phyloP scores from a whole-genome alignment of 2,113 vertebrate genomes.

The Coptodon bakossiorum region DNA sequence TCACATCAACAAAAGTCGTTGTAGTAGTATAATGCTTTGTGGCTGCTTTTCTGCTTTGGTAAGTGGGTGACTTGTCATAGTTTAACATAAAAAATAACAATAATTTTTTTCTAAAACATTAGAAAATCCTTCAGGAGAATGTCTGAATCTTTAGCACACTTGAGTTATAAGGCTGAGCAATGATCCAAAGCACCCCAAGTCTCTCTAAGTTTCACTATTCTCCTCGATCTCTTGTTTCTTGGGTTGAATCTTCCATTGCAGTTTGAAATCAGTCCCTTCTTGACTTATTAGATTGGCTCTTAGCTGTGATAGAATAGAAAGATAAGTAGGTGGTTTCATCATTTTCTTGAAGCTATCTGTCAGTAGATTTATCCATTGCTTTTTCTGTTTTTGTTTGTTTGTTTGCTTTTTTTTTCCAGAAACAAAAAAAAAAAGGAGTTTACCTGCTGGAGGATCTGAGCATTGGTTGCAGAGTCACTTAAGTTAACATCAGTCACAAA shows the following conservation, averaged over 20 bases:
- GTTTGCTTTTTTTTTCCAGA: not conserved
- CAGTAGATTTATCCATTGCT: not conserved
- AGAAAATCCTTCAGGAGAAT: not conserved
- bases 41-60: not conserved
- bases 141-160: not conserved
- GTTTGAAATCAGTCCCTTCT: not conserved
- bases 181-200: not conserved
- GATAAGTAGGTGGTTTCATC: not conserved
- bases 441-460: constrained; percentile 13
- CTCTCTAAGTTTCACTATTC: not conserved
- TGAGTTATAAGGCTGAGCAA: not conserved
- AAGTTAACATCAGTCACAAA: not conserved
- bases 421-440: not conserved
- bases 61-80: not conserved
- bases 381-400: not conserved
- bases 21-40: not conserved
- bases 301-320: not conserved
- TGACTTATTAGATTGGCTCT: not conserved
- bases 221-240: not conserved
- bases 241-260: not conserved
- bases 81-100: not conserved
- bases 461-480: not conserved
- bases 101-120: not conserved
- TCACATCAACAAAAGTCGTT: not conserved
- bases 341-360: not conserved